Evolutionary conservation across 2,888 invertebrate genomes (phyloP).

Genomic region (Protonemura montana): DNA sequence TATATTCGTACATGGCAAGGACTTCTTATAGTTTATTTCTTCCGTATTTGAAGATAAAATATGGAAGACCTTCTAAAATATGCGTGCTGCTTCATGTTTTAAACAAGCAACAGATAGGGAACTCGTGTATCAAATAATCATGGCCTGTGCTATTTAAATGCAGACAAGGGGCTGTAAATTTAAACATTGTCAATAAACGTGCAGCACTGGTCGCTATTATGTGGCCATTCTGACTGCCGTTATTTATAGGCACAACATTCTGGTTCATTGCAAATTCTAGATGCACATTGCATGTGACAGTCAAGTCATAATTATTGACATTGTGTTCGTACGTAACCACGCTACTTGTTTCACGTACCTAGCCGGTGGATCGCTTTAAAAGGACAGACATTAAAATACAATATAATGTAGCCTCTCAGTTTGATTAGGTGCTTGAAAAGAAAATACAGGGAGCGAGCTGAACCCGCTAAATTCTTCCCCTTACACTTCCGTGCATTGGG

Average conservation of each 20-base stretch:
- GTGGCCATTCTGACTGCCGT: not conserved
- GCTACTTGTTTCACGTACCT: not conserved
- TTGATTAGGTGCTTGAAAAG: not conserved
- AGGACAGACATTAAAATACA: not conserved
- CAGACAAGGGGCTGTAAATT: not conserved
- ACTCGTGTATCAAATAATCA: not conserved
- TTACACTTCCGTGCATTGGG: not conserved
- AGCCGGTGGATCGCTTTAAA: not conserved
- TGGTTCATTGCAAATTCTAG: not conserved
- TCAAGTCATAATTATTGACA: not conserved
- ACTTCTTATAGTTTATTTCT: slow-evolving; percentile 20
- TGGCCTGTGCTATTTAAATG: not conserved
- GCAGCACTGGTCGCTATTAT: not conserved
- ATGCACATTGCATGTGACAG: not conserved
- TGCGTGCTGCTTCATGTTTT: not conserved
- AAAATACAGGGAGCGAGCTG: not conserved
- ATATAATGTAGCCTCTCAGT: not conserved
- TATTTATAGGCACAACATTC: not conserved
- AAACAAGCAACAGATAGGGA: not conserved
- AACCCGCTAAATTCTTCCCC: not conserved
- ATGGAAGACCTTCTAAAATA: slow-evolving; percentile 22
- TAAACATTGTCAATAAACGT: not conserved
- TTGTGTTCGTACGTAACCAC: not conserved
- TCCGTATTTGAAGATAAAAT: slow-evolving; percentile 29
- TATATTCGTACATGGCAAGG: slow-evolving; percentile 21